Evolutionary conservation across 1,140 invertebrate genomes (phyloP).

Genomic region (Coelopa frigida): DNA sequence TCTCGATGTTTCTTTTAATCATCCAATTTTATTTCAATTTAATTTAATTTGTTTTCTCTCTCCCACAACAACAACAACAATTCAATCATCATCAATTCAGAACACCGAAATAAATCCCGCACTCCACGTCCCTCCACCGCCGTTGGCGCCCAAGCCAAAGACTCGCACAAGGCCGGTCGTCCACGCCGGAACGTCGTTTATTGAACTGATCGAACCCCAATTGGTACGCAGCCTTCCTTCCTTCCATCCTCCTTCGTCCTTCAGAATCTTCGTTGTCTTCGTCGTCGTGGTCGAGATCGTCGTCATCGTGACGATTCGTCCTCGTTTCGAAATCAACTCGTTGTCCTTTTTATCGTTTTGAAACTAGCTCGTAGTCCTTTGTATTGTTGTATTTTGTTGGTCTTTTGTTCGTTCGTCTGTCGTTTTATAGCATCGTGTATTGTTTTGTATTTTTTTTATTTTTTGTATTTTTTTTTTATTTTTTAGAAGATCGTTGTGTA

Average conservation of each 20-base stretch:
- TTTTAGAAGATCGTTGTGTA: too few relatives aligned
- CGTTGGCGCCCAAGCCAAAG: constrained; percentile 37
- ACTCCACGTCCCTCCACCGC: constrained; percentile 33
- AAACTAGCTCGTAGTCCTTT: too few relatives aligned
- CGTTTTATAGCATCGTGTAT: not conserved
- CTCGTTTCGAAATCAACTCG: constrained; percentile 1
- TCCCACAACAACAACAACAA: constrained; percentile 1
- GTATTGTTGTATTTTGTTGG: not conserved
- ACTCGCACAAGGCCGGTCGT: constrained; percentile 14
- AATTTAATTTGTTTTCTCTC: constrained; percentile 17
- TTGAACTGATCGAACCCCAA: constrained; percentile 11
- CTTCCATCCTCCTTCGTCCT: too few relatives aligned
- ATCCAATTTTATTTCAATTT: constrained; percentile 10
- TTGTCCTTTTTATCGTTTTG: not conserved
- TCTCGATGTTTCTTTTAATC: not conserved
- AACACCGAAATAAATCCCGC: constrained; percentile 41
- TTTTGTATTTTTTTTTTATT: not conserved
- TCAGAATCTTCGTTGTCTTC: too few relatives aligned
- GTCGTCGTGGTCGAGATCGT: too few relatives aligned
- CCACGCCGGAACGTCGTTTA: constrained; percentile 38
- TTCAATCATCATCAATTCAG: constrained; percentile 6
- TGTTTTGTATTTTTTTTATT: constrained; percentile 5
- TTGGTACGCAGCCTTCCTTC: not conserved
- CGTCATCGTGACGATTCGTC: not conserved
- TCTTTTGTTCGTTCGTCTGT: not conserved